phyloP scores from a whole-genome alignment of 2,797 vertebrate species.

The Picus viridis region DNA sequence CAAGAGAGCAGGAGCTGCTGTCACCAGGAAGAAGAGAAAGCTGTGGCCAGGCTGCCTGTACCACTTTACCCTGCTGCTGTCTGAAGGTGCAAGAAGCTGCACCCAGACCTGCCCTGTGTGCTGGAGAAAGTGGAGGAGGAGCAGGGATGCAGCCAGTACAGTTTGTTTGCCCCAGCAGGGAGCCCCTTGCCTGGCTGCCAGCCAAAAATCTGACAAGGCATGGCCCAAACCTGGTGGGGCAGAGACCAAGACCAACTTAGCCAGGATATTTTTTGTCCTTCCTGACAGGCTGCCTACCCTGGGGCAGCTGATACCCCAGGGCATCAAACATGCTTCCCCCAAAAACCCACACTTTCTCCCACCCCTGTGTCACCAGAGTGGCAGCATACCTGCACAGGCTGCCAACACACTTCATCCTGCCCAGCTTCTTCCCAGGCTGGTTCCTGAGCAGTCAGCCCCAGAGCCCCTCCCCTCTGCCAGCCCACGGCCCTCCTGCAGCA shows the following conservation, averaged over 20 bases:
- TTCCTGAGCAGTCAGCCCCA: background rate
- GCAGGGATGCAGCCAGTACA: background rate
- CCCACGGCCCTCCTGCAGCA: background rate
- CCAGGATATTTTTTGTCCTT: slow-evolving; percentile 46
- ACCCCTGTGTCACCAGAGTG: background rate
- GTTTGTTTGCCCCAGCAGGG: background rate
- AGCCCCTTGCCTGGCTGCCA: background rate
- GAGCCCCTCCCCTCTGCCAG: background rate
- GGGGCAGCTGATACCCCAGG: background rate
- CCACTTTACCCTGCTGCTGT: background rate
- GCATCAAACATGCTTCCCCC: background rate
- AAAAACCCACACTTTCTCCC: background rate
- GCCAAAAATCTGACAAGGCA: slow-evolving; percentile 12
- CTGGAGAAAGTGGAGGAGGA: background rate
- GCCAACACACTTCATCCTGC: background rate
- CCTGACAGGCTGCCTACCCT: background rate
- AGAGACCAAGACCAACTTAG: background rate
- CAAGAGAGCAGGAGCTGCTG: slow-evolving; percentile 40
- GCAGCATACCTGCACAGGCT: background rate
- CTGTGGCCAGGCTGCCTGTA: background rate
- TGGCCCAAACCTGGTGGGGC: fast-evolving
- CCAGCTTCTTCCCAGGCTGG: slow-evolving; percentile 6
- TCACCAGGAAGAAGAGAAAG: slow-evolving; percentile 19
- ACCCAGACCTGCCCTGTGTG: fast-evolving
- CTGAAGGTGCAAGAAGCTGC: background rate